Base-by-base conservation (phyloP, 2,888 invertebrate species). In the Ichneumon xanthorius region DNA sequence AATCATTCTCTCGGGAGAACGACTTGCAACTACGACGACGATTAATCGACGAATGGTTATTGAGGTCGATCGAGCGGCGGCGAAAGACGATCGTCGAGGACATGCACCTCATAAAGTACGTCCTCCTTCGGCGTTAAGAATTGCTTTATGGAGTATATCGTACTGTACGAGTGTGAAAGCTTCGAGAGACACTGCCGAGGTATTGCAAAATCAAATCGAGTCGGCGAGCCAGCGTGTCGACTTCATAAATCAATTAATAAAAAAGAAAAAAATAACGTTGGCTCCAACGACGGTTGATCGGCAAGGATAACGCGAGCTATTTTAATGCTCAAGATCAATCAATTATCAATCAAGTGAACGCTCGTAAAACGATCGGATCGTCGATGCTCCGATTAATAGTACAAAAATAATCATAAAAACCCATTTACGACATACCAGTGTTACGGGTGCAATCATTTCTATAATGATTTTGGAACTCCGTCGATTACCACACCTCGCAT, bases 31-130 rank as follows among this genome's bases (percentile, higher is more conserved):
- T 9, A 33, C 58, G 72, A 40, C 40, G 58, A 72, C 72, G 72
- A 88, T 87, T 89, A 89, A 88, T 89, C 88, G 86, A 55, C 86
- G 85, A 89, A 89, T 89, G 88, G 87, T 86, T 88, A 89, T 89
- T 88, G 88, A 88, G 89, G 88, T 88, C 89, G 88, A 88, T 87
- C 77, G 82, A 86, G 33, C 72, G 55, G 40, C 72, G 58, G 40
- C 72, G 58, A 58, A 88, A 87, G 68, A 70, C 72, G 26, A 63
- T 53, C 61, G 63, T 63, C 76, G 67, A 80, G 85, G 85, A 88
- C 76, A 83, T 73, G 80, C 76, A 63, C 71, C 83, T 85, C 86
- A 78, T 87, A 87, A 88, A 84, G 84, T 84, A 87, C 86, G 85
- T 83, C 84, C 86, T 80, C 77, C 76, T 85, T 61, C 65, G 63